These are phyloP conservation scores for Thalassoma bifasciatum DNA, from an alignment of 2,113 vertebrate species.

Conservation along the genomic window DNA sequence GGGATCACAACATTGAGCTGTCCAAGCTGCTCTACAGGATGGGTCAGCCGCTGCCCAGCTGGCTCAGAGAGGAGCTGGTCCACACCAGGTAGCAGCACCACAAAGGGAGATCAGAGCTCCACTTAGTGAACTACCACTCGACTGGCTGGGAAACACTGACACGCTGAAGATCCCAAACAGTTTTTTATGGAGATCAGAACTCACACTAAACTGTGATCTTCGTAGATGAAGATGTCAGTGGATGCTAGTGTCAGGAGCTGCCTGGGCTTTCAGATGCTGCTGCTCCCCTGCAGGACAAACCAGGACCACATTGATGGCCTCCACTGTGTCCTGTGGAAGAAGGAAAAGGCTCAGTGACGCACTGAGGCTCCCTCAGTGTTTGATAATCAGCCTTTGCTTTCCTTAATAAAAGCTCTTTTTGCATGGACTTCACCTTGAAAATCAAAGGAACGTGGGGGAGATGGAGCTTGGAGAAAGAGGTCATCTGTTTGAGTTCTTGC, in stretches of 20 bases:
- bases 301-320: conserved; percentile 9
- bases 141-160: conserved; percentile 34
- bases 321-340: conserved; percentile 28
- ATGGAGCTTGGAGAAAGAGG: conserved; percentile 8
- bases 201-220: conserved; percentile 54
- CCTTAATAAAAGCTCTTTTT: conserved; percentile 38
- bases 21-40: conserved; percentile 98
- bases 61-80: conserved; percentile 96
- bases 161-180: conserved; percentile 38
- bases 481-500: conserved; percentile 10
- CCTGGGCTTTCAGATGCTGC: conserved; percentile 1
- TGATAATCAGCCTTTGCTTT: conserved; percentile 46
- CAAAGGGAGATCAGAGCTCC: conserved; percentile 43
- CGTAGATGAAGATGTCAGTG: conserved; percentile 28
- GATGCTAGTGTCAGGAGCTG: conserved; percentile 9
- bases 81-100: conserved; percentile 92
- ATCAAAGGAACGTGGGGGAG: conserved; percentile 9
- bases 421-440: conserved; percentile 53
- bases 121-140: conserved; percentile 54
- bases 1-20: conserved; percentile 96
- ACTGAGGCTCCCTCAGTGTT: conserved; percentile 43
- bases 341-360: conserved; percentile 30
- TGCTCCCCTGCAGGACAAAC: conserved; percentile 24
- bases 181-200: conserved; percentile 36
- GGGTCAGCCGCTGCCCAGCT: conserved; percentile 93